These are phyloP conservation scores for Dendrolimus punctatus DNA, from an alignment of 1,140 invertebrate genomes.

Conservation along the genomic window DNA sequence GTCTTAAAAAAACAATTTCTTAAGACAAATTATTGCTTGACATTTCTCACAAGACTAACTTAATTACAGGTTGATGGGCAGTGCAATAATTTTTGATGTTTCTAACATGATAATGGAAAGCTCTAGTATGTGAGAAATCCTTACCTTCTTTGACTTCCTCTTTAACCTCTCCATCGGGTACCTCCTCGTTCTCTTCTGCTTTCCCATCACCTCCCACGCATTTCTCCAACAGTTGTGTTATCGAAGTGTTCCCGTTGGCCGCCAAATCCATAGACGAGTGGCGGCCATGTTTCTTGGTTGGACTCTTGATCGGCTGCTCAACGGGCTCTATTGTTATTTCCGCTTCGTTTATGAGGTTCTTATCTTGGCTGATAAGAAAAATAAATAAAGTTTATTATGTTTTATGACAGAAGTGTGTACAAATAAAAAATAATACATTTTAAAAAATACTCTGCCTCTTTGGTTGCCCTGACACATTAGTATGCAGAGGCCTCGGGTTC, in stretches of 20 bases:
- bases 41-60: too few relatives aligned
- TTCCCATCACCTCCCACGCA: constrained; percentile 29
- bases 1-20: too few relatives aligned
- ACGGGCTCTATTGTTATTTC: constrained; percentile 60
- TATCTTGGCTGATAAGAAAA: constrained; percentile 41
- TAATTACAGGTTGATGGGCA: too few relatives aligned
- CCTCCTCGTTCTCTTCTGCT: not conserved
- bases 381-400: not conserved
- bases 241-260: constrained; percentile 51
- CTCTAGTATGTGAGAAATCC: not conserved
- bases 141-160: not conserved
- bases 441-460: too few relatives aligned
- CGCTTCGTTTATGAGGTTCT: constrained; percentile 52
- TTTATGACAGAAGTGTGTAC: not conserved
- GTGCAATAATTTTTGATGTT: too few relatives aligned
- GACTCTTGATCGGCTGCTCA: constrained; percentile 34
- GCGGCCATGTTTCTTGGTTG: constrained; percentile 53
- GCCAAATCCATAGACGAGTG: constrained; percentile 69
- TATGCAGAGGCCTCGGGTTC: too few relatives aligned
- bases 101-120: too few relatives aligned
- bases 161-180: not conserved
- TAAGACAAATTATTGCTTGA: too few relatives aligned
- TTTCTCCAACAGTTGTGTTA: constrained; percentile 63
- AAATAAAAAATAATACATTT: too few relatives aligned
- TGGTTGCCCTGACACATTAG: too few relatives aligned